Evolutionary conservation across 2,888 invertebrate species (phyloP).

Genomic region (Pyralis farinalis): DNA sequence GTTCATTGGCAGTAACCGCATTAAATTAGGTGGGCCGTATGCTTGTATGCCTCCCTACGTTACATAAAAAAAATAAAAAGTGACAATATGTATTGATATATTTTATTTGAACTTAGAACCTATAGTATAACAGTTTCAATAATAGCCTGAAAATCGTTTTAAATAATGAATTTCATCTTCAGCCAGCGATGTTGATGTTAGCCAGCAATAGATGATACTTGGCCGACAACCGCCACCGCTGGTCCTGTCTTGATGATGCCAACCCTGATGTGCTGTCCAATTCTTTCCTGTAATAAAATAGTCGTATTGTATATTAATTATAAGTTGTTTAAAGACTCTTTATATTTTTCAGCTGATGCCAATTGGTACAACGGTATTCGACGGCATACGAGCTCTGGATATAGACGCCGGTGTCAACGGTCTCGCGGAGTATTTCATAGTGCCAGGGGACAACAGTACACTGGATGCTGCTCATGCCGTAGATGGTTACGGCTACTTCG

Average conservation of each 20-base stretch:
- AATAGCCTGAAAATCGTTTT: too few species aligned
- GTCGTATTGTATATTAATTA: too few species aligned
- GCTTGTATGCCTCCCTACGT: too few species aligned
- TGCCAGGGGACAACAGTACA: constrained; percentile 81
- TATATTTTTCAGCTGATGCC: constrained; percentile 87
- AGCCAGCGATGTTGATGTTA: too few species aligned
- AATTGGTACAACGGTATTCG: constrained; percentile 92
- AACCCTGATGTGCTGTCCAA: constrained; percentile 43
- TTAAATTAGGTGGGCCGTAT: too few species aligned
- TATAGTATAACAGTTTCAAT: too few species aligned
- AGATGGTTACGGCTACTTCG: constrained; percentile 91
- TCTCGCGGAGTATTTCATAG: constrained; percentile 91
- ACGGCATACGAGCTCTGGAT: constrained; percentile 89
- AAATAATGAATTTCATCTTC: too few species aligned
- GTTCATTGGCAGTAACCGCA: too few species aligned
- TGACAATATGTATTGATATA: too few species aligned
- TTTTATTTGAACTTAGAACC: too few species aligned
- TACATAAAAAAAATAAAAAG: too few species aligned
- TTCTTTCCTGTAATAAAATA: constrained; percentile 39
- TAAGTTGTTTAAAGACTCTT: too few species aligned
- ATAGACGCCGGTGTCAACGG: constrained; percentile 94
- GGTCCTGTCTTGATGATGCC: constrained; percentile 51
- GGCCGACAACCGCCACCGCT: constrained; percentile 41
- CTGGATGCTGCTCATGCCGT: constrained; percentile 76
- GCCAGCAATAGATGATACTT: constrained; percentile 13